Evolutionary conservation across 1,140 invertebrate species (phyloP).

Genomic region (Hypothenemus hampei): DNA sequence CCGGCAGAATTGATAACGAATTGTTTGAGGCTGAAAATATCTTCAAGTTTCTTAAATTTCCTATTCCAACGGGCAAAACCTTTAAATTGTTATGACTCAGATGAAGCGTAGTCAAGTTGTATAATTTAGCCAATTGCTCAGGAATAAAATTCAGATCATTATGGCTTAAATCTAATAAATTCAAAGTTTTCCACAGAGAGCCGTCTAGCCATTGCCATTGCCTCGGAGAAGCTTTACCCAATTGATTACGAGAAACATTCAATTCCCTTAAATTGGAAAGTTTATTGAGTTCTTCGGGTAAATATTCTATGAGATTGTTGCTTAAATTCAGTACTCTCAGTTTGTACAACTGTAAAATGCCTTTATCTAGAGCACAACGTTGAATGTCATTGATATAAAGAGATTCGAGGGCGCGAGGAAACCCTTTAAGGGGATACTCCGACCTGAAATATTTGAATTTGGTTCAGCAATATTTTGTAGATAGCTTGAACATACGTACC

Average conservation of each 20-base stretch:
- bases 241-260: slow-evolving; percentile 63
- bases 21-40: slow-evolving; percentile 50
- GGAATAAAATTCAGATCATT: slow-evolving; percentile 58
- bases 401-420: slow-evolving; percentile 58
- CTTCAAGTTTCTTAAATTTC: slow-evolving; percentile 37
- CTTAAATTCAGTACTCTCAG: slow-evolving; percentile 69
- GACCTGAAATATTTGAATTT: slow-evolving; percentile 41
- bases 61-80: slow-evolving; percentile 47
- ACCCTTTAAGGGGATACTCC: slow-evolving; percentile 64
- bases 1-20: slow-evolving; percentile 53
- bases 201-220: slow-evolving; percentile 64
- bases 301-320: slow-evolving; percentile 65
- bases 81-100: slow-evolving; percentile 52
- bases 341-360: slow-evolving; percentile 59
- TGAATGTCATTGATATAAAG: slow-evolving; percentile 56
- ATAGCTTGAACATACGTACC: too few relatives aligned
- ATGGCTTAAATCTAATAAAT: slow-evolving; percentile 56
- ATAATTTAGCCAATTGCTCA: slow-evolving; percentile 56
- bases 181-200: slow-evolving; percentile 39
- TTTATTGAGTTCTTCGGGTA: slow-evolving; percentile 69
- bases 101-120: slow-evolving; percentile 53
- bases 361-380: slow-evolving; percentile 58
- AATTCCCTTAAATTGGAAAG: slow-evolving; percentile 62
- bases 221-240: slow-evolving; percentile 50
- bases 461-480: too few relatives aligned